These are phyloP conservation scores for Gymnobelideus leadbeateri DNA, from an alignment of 2,113 vertebrate genomes.

Conservation along the genomic window DNA sequence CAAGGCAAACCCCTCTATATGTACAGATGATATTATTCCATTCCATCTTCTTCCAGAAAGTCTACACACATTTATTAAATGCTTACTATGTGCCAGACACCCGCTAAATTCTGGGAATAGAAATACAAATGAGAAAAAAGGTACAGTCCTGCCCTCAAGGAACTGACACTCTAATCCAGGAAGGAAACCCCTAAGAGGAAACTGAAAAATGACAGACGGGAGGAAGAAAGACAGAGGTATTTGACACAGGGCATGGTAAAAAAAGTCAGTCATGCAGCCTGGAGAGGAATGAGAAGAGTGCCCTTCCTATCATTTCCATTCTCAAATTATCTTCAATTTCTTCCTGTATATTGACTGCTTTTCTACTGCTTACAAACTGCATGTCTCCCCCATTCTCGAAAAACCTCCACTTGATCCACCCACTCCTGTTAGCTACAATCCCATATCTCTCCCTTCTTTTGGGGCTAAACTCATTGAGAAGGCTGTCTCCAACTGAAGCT, in stretches of 20 bases:
- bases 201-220: not conserved
- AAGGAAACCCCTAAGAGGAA: not conserved
- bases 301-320: not conserved
- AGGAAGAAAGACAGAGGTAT: not conserved
- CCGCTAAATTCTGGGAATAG: not conserved
- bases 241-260: not conserved
- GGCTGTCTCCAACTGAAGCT: not conserved
- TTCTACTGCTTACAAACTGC: not conserved
- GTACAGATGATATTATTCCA: not conserved
- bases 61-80: not conserved
- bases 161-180: not conserved
- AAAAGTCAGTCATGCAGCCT: not conserved
- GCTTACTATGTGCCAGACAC: constrained; percentile 30
- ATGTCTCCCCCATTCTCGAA: not conserved
- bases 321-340: not conserved
- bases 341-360: not conserved
- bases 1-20: not conserved
- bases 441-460: not conserved
- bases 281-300: not conserved
- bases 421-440: not conserved
- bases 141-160: not conserved
- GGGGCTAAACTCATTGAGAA: not conserved
- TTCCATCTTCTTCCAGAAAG: not conserved
- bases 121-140: not conserved
- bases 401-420: not conserved